A percentile compares a stretch with the other conserved stretches of the same genome.
Evolutionary conservation across 2,888 invertebrate species (phyloP).

Genomic region (Elmis aenea): DNA sequence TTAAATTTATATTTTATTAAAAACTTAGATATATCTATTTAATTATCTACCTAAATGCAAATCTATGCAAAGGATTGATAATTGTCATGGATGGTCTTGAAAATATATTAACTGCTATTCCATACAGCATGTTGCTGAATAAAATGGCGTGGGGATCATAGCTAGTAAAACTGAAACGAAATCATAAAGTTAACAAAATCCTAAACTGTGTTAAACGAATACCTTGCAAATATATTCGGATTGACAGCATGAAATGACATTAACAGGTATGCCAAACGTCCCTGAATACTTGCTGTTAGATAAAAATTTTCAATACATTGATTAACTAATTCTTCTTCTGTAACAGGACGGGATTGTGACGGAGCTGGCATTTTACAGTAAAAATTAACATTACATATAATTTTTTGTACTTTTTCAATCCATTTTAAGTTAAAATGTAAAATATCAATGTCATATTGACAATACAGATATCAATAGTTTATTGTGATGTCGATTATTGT

Average conservation of each 20-base stretch:
- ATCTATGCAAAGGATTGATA: constrained; percentile 23
- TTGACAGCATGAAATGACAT: constrained; percentile 42
- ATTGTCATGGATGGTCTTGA: constrained; percentile 26
- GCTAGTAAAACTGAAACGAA: constrained; percentile 10
- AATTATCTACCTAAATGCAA: constrained; percentile 22
- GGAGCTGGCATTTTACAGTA: not conserved
- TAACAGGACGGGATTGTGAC: constrained; percentile 4
- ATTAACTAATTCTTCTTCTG: constrained; percentile 20
- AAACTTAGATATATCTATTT: not conserved
- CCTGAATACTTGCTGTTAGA: constrained; percentile 36
- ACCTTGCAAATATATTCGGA: constrained; percentile 33
- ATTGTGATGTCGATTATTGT: too few relatives aligned
- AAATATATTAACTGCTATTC: constrained; percentile 25
- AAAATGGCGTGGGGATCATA: constrained; percentile 22
- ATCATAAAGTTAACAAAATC: not conserved
- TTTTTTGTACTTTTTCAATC: too few relatives aligned
- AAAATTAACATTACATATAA: too few relatives aligned
- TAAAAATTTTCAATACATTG: constrained; percentile 25
- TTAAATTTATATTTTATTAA: too few relatives aligned
- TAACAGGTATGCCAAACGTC: constrained; percentile 37
- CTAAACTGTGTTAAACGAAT: constrained; percentile 7
- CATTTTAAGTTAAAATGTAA: too few relatives aligned
- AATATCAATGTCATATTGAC: too few relatives aligned
- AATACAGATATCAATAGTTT: too few relatives aligned
- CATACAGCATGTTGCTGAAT: constrained; percentile 31